phyloP scores from a whole-genome alignment of 2,888 invertebrate species.

The Lacanobia wlatinum region DNA sequence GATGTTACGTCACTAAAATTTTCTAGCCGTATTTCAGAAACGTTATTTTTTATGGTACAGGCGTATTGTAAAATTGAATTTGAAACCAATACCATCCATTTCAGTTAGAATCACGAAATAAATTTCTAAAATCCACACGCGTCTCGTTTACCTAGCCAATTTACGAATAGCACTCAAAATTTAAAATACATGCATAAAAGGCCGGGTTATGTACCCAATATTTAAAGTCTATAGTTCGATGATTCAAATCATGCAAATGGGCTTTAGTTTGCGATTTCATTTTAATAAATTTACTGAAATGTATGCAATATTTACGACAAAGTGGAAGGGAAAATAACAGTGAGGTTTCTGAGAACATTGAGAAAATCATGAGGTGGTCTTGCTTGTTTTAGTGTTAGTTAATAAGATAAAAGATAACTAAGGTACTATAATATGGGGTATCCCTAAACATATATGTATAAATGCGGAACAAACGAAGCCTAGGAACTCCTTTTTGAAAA shows the following conservation, averaged over 20 bases:
- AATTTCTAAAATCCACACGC: conserved; percentile 9
- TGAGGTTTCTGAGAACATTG: too few species aligned
- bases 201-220: background rate
- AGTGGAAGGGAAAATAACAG: background rate
- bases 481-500: too few species aligned
- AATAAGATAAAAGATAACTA: too few species aligned
- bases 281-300: conserved; percentile 23
- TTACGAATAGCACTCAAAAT: conserved; percentile 24
- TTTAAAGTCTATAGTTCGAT: conserved; percentile 37
- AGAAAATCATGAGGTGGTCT: background rate
- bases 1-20: background rate
- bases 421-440: too few species aligned
- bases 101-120: conserved; percentile 16
- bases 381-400: too few species aligned
- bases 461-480: too few species aligned
- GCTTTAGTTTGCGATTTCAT: conserved; percentile 14
- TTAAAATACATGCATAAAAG: conserved; percentile 17
- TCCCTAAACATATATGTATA: too few species aligned
- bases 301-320: background rate
- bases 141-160: conserved; percentile 17
- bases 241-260: conserved; percentile 37
- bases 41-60: background rate
- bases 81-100: background rate
- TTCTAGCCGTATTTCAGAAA: background rate
- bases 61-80: background rate